These are phyloP conservation scores for Plectropomus leopardus DNA, from an alignment of 2,113 vertebrate species.

Conservation along the genomic window DNA sequence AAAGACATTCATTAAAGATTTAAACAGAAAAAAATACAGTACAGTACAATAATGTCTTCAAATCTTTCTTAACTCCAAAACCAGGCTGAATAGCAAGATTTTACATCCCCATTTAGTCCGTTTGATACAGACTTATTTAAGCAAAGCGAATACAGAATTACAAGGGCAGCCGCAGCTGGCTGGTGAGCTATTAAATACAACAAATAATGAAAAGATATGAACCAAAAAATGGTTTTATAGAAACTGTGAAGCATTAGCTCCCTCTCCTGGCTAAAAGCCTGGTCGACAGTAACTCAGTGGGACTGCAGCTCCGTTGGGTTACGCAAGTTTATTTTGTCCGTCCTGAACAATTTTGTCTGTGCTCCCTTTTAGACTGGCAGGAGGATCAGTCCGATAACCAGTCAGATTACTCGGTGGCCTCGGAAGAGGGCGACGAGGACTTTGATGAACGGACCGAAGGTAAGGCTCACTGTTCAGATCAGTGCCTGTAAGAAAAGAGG, in stretches of 20 bases:
- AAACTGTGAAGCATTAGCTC: constrained; percentile 3
- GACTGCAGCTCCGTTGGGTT: background rate
- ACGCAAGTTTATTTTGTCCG: background rate
- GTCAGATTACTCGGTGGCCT: constrained; percentile 98
- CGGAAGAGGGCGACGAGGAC: constrained; percentile 98
- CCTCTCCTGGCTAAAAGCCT: constrained; percentile 18
- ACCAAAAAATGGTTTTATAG: background rate
- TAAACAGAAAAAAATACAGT: no score
- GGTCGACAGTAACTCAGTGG: background rate
- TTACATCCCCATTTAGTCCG: background rate
- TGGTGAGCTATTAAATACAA: no score
- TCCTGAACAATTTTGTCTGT: constrained; percentile 23
- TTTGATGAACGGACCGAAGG: constrained; percentile 97
- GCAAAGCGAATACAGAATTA: background rate
- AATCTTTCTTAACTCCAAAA: no score
- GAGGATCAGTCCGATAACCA: constrained; percentile 99
- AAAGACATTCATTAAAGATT: no score
- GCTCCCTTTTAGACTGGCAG: constrained; percentile 92
- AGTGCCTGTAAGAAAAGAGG: background rate
- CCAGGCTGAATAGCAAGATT: no score
- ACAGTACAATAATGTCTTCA: no score
- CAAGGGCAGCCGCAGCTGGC: background rate
- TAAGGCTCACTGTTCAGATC: constrained; percentile 60
- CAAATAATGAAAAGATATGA: background rate
- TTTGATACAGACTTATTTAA: background rate